phyloP scores from a whole-genome alignment of 1,140 invertebrate species.

The Bombus haemorrhoidalis region DNA sequence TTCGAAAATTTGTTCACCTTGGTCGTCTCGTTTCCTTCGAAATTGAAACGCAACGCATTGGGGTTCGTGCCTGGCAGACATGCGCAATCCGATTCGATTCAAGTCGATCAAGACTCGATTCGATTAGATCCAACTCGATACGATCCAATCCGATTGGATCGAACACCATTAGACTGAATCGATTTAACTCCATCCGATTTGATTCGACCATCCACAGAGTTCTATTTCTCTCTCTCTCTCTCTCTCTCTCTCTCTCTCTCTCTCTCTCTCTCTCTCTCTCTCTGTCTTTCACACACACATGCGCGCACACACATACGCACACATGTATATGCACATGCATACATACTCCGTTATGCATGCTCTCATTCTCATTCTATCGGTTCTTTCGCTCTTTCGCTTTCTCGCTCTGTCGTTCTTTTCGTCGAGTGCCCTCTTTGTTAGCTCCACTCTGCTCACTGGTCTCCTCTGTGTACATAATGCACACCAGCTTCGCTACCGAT shows the following conservation, averaged over 20 bases:
- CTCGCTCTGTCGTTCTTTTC: slow-evolving; percentile 23
- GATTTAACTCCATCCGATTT: not conserved
- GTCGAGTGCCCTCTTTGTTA: slow-evolving; percentile 28
- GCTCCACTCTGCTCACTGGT: slow-evolving; percentile 50
- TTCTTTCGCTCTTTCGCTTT: slow-evolving; percentile 3
- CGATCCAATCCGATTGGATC: not conserved
- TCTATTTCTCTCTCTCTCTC: not conserved
- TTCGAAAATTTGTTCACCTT: not conserved
- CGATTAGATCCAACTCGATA: not conserved
- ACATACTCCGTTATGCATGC: not conserved
- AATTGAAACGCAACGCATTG: not conserved
- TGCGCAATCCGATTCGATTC: not conserved
- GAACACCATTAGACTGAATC: not conserved
- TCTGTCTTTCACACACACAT: not conserved
- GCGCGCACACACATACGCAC: not conserved
- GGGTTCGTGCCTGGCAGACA: not conserved
- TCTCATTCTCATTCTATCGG: slow-evolving; percentile 13
- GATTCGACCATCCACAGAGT: slow-evolving; percentile 9
- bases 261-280: not conserved
- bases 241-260: no score
- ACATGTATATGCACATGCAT: not conserved
- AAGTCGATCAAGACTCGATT: not conserved
- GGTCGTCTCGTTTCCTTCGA: not conserved
- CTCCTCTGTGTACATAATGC: slow-evolving; percentile 77
- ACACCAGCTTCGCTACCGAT: slow-evolving; percentile 73